Percentiles rank a stretch among this genome's conserved stretches.
These are phyloP conservation scores for Monochamus saltuarius DNA, from an alignment of 1,140 invertebrate genomes.

Conservation along the genomic window DNA sequence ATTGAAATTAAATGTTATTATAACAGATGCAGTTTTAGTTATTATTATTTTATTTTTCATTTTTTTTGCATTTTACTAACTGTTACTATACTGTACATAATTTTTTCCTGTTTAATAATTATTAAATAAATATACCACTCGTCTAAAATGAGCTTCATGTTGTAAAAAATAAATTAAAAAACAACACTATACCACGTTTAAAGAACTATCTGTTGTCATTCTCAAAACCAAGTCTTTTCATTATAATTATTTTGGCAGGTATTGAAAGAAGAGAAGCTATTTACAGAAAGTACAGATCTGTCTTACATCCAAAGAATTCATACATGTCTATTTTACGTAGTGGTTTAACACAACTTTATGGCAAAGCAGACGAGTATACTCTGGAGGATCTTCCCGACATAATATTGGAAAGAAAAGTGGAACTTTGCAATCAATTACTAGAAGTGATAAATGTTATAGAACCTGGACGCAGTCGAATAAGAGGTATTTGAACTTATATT, in stretches of 20 bases:
- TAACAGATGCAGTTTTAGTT: no score
- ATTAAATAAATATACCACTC: no score
- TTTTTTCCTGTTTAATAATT: no score
- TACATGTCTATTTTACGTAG: constrained; percentile 64
- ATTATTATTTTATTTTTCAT: no score
- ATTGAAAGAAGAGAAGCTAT: constrained; percentile 59
- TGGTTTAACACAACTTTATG: constrained; percentile 73
- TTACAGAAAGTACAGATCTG: constrained; percentile 58
- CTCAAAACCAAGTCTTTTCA: no score
- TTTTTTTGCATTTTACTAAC: no score
- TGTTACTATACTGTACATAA: no score
- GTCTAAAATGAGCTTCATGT: no score
- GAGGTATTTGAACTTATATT: constrained; percentile 57
- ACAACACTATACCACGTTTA: no score
- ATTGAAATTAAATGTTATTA: no score
- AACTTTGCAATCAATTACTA: constrained; percentile 68
- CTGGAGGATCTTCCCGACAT: constrained; percentile 71
- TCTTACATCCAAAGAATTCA: constrained; percentile 73
- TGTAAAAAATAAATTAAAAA: no score
- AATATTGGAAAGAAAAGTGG: constrained; percentile 72
- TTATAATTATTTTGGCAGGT: constrained; percentile 7
- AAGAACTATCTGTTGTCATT: no score
- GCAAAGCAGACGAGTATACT: constrained; percentile 68
- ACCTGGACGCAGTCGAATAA: constrained; percentile 71
- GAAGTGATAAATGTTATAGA: constrained; percentile 70